These are phyloP conservation scores for Lasioglossum baleicum DNA, from an alignment of 1,140 invertebrate genomes.

Conservation along the genomic window DNA sequence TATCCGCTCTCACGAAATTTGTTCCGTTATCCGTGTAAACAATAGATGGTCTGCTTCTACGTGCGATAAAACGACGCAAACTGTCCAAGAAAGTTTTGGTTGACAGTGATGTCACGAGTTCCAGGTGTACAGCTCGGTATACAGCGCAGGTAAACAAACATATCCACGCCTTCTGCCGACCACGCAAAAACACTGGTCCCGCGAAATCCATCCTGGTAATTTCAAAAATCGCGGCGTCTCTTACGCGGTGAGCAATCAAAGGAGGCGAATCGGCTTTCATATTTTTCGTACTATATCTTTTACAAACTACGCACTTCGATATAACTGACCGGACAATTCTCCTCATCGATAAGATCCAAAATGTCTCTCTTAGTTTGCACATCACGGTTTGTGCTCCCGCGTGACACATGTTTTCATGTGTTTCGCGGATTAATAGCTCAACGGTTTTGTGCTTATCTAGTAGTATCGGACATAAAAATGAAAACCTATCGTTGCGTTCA, in stretches of 20 bases:
- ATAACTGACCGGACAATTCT: no score
- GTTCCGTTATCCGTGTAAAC: neutral
- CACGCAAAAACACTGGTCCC: conserved; percentile 53
- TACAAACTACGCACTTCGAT: no score
- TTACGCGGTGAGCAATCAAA: neutral
- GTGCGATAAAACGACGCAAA: neutral
- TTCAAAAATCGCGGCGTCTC: neutral
- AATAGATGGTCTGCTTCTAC: neutral
- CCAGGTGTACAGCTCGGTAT: conserved; percentile 17
- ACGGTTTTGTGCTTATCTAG: no score
- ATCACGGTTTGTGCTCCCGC: no score
- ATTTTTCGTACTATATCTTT: neutral
- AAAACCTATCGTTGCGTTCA: no score
- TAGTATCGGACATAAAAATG: no score
- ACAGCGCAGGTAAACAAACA: conserved; percentile 25
- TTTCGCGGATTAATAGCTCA: no score
- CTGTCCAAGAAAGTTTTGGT: neutral
- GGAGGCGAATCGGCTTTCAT: neutral
- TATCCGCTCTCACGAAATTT: neutral
- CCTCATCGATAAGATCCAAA: no score
- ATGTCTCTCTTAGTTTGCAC: no score
- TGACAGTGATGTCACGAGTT: neutral
- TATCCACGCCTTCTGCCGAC: conserved; percentile 39
- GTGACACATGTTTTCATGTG: no score
- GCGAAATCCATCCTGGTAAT: conserved; percentile 50